phyloP scores from a whole-genome alignment of 2,113 vertebrate genomes.

The Lepus europaeus region DNA sequence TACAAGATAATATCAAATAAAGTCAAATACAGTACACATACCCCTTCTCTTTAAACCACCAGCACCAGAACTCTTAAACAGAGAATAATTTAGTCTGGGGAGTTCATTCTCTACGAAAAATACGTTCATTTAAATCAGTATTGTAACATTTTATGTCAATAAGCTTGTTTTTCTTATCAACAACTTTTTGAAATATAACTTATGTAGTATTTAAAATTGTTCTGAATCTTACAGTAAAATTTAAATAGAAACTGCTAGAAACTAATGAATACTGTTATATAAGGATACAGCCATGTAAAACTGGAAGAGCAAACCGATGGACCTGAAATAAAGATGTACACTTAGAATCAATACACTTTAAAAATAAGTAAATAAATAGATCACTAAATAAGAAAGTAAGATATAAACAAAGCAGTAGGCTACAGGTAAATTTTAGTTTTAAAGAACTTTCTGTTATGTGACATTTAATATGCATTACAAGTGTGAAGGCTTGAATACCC shows the following conservation, averaged over 20 bases:
- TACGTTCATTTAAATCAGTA: neutral
- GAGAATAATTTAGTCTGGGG: neutral
- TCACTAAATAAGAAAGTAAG: neutral
- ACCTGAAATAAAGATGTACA: conserved; percentile 88
- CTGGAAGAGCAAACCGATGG: conserved; percentile 95
- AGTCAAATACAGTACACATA: neutral
- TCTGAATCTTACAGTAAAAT: neutral
- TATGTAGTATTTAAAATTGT: neutral
- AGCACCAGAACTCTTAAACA: neutral
- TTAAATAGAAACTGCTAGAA: neutral
- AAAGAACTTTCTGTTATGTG: neutral
- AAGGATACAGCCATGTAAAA: conserved; percentile 99
- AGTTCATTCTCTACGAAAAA: neutral
- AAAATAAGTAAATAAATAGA: neutral
- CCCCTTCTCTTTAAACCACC: neutral
- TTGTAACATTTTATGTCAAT: neutral
- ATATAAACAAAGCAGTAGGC: neutral
- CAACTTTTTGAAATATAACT: conserved; percentile 14
- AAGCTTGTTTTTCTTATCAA: conserved; percentile 6
- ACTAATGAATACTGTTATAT: neutral
- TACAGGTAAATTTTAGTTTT: neutral
- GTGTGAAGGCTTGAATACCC: neutral
- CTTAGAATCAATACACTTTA: neutral
- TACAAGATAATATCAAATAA: neutral
- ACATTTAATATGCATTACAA: neutral